These are phyloP conservation scores for Trachymyrmex cornetzi DNA, from an alignment of 1,140 invertebrate genomes.

Conservation along the genomic window DNA sequence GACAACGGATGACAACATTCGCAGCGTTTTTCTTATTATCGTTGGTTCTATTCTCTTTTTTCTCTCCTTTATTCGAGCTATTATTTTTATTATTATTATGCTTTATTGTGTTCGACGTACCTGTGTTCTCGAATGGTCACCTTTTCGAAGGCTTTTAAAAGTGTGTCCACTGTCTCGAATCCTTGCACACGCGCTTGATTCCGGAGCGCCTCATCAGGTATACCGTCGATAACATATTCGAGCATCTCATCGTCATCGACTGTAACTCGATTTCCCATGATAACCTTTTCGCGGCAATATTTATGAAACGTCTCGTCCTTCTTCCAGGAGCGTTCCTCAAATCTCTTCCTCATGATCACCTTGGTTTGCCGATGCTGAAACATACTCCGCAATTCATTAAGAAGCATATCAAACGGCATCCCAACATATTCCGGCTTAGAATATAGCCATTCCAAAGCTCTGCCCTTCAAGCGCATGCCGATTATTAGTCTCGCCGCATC, in stretches of 20 bases:
- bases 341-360: not conserved
- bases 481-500: not conserved
- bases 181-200: not conserved
- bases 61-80: too few relatives aligned
- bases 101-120: too few relatives aligned
- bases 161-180: not conserved
- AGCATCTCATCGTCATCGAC: not conserved
- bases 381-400: not conserved
- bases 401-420: not conserved
- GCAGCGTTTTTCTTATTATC: too few relatives aligned
- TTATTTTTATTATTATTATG: not conserved
- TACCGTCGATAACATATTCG: not conserved
- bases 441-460: conserved; percentile 27
- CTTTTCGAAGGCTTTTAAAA: not conserved
- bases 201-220: not conserved
- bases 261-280: not conserved
- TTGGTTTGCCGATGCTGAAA: not conserved
- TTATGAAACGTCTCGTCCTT: not conserved
- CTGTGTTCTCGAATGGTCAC: not conserved
- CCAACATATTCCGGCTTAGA: conserved; percentile 1
- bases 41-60: too few relatives aligned
- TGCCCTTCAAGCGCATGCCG: not conserved
- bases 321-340: not conserved
- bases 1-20: too few relatives aligned
- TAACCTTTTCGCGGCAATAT: not conserved